These are phyloP conservation scores for Drosophila sordidula DNA, from an alignment of 2,888 invertebrate species.

Conservation along the genomic window DNA sequence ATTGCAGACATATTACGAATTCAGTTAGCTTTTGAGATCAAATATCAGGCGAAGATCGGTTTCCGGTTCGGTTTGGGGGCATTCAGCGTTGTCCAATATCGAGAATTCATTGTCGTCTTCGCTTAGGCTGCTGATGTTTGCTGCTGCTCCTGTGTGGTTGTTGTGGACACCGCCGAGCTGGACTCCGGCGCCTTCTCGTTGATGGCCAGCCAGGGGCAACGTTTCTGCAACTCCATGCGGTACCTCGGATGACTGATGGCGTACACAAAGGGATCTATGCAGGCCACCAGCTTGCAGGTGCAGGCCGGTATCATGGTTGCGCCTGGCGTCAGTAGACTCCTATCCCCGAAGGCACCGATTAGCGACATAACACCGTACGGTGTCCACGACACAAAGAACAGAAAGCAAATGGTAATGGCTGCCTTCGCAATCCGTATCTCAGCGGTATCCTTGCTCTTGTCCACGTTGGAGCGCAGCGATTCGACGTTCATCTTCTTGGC, in stretches of 20 bases:
- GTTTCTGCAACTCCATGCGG: conserved; percentile 91
- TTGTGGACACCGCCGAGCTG: conserved; percentile 85
- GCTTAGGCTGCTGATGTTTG: conserved; percentile 74
- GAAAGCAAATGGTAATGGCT: conserved; percentile 93
- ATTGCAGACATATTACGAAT: conserved; percentile 36
- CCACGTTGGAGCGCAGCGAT: conserved; percentile 90
- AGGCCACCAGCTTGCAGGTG: conserved; percentile 94
- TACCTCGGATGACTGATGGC: conserved; percentile 96
- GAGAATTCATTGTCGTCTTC: neutral
- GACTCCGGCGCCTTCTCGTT: conserved; percentile 87
- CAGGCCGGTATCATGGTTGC: conserved; percentile 94
- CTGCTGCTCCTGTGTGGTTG: conserved; percentile 72
- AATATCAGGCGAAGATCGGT: conserved; percentile 12
- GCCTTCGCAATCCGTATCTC: conserved; percentile 95
- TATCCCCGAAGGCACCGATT: conserved; percentile 92
- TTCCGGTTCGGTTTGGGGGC: conserved; percentile 10
- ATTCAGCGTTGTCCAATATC: conserved; percentile 22
- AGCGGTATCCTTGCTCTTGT: conserved; percentile 89
- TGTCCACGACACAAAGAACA: conserved; percentile 95
- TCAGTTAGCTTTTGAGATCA: conserved; percentile 1
- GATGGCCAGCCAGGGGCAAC: conserved; percentile 90
- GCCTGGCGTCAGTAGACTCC: conserved; percentile 88
- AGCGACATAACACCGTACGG: conserved; percentile 94
- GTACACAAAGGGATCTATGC: conserved; percentile 96
- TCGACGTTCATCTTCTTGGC: conserved; percentile 97